phyloP scores from a whole-genome alignment of 1,140 invertebrate genomes.

The Andricus grossulariae region DNA sequence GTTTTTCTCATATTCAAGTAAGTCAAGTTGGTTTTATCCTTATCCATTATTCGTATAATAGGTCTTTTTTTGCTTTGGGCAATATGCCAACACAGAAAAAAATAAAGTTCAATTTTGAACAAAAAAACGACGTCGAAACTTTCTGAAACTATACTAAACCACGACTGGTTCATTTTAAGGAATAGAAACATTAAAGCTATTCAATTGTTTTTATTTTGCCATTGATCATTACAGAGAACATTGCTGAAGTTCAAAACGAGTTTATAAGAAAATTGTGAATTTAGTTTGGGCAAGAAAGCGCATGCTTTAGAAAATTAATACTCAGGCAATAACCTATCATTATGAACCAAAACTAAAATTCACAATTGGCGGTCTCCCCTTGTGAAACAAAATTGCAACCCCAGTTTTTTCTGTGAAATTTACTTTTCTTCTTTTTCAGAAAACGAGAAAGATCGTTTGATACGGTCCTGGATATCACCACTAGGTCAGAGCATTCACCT shows the following conservation, averaged over 20 bases:
- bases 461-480: constrained; percentile 79
- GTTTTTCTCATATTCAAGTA: constrained; percentile 82
- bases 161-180: too few species aligned
- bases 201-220: neutral
- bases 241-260: neutral
- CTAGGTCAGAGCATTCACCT: constrained; percentile 77
- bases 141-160: too few species aligned
- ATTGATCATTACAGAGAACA: neutral
- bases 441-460: constrained; percentile 77
- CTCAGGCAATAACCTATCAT: too few species aligned
- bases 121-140: too few species aligned
- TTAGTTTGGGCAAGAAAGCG: neutral
- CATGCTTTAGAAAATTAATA: too few species aligned
- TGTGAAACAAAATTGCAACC: too few species aligned
- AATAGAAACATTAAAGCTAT: too few species aligned
- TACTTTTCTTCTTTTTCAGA: constrained; percentile 68
- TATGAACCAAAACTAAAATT: too few species aligned
- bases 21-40: constrained; percentile 63
- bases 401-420: neutral
- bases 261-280: neutral
- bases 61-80: neutral
- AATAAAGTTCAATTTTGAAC: neutral
- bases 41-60: neutral
- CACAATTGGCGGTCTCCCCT: too few species aligned
- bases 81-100: neutral